Evolutionary conservation across 2,888 invertebrate species (phyloP), one percentile per base, ranked within the genome.

Genomic region (Corbicula japonica): DNA sequence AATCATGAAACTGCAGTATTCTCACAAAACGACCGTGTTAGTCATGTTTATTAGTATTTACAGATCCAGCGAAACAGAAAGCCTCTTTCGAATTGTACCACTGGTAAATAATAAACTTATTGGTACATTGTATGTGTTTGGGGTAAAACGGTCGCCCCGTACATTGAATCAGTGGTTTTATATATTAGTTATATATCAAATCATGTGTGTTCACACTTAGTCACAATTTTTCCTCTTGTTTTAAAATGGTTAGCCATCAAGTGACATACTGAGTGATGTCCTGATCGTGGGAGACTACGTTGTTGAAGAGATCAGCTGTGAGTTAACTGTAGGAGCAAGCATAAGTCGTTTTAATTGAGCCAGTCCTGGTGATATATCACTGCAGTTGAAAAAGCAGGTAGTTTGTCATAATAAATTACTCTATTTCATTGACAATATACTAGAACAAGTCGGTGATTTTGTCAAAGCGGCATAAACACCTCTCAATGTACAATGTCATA

Each of bases 281-380:
- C 21, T 34, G 6, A 32, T 83, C n/a, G 21, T 50, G 1, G 66
- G 74, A 2, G 63, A 76, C 3, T 83, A 83, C 23, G 26, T 28
- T 4, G 54, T 76, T 2, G 35, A 48, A 5, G 38, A 26, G 3
- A 56, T 73, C 12, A 8, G 6, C 2, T 77, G 77, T 52, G 50
- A 34, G 2, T 15, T 28, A 2, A 52, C 32, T 2, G 52, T 72
- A 18, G 50, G 32, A 3, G 61, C 82, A 15, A 73, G 74, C 5
- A 73, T 83, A 3, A 76, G 69, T 34, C 58, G 35, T 18, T 83
- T 83, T 52, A 23, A 78, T 56, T 78, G 82, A 6, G 48, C 38
- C 21, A 70, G 56, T 30, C 76, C 82, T 1, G 63, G 70, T 2
- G 78, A 82, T 28, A 77, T 78, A 1, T 21, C 65, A 1, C 50